Percentiles rank a stretch among this genome's conserved stretches.
Evolutionary conservation across 2,797 vertebrate species (phyloP).

Genomic region (Sebastes vulpes): DNA sequence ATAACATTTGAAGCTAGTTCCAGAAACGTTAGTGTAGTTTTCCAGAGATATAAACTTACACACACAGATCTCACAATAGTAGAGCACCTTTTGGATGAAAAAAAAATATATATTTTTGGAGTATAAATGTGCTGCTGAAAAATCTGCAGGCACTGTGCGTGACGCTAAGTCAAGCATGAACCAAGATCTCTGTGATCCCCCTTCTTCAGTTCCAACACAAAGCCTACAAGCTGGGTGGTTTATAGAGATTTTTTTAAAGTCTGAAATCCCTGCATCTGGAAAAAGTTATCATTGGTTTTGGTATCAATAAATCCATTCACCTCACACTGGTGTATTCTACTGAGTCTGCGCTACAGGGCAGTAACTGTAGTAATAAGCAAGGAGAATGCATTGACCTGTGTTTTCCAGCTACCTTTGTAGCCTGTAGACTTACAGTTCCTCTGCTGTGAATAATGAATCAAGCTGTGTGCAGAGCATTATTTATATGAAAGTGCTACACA

Average conservation of each 20-base stretch:
- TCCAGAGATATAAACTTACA: not conserved
- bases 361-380: not conserved
- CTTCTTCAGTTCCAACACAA: not conserved
- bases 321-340: not conserved
- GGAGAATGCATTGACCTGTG: not conserved
- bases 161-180: conserved; percentile 32
- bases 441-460: conserved; percentile 20
- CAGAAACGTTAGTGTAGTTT: not conserved
- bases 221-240: not conserved
- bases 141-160: not conserved
- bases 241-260: not conserved
- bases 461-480: not conserved
- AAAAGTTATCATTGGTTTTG: not conserved
- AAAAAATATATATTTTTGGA: not conserved
- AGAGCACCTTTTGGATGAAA: not conserved
- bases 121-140: conserved; percentile 10
- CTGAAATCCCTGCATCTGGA: not conserved
- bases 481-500: conserved; percentile 7
- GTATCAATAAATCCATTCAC: conserved; percentile 1
- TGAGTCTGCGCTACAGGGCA: not conserved
- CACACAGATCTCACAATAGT: not conserved
- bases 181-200: conserved; percentile 33
- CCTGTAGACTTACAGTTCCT: not conserved
- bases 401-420: not conserved
- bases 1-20: not conserved